These are phyloP conservation scores for Tachuris rubrigastra DNA, from an alignment of 2,113 vertebrate genomes.

Conservation along the genomic window DNA sequence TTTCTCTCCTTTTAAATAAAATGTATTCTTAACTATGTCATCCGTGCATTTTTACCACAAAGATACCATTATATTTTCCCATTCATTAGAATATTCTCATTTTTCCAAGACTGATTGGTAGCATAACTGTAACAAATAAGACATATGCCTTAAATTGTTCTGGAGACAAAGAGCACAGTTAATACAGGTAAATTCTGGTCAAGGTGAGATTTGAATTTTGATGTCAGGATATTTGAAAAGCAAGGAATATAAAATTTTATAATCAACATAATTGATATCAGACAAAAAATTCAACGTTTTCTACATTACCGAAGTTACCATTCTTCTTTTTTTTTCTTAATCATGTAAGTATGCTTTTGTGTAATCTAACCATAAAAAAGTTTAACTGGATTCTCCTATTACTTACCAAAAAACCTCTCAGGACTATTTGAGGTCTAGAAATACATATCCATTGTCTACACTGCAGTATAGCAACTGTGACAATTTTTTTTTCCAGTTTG, in stretches of 20 bases:
- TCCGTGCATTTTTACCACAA: not conserved
- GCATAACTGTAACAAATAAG: not conserved
- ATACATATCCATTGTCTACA: not conserved
- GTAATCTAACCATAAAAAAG: not conserved
- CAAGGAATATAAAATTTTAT: not conserved
- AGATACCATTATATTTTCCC: not conserved
- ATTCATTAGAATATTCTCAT: not conserved
- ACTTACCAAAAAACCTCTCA: not conserved
- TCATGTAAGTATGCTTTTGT: not conserved
- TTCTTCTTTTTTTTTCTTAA: not conserved
- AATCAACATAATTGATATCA: not conserved
- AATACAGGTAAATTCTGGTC: not conserved
- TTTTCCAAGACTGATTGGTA: not conserved
- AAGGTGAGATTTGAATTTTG: not conserved
- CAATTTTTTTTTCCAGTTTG: not conserved
- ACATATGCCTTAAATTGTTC: not conserved
- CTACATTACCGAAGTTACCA: not conserved
- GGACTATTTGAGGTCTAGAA: not conserved
- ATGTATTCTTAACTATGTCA: not conserved
- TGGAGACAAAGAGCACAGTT: not conserved
- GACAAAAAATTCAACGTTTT: not conserved
- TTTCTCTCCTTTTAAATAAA: constrained; percentile 5
- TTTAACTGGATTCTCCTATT: not conserved
- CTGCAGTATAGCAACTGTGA: not conserved
- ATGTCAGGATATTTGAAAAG: not conserved